phyloP scores from a whole-genome alignment of 1,140 invertebrate species.

The Drosophila neocordata region DNA sequence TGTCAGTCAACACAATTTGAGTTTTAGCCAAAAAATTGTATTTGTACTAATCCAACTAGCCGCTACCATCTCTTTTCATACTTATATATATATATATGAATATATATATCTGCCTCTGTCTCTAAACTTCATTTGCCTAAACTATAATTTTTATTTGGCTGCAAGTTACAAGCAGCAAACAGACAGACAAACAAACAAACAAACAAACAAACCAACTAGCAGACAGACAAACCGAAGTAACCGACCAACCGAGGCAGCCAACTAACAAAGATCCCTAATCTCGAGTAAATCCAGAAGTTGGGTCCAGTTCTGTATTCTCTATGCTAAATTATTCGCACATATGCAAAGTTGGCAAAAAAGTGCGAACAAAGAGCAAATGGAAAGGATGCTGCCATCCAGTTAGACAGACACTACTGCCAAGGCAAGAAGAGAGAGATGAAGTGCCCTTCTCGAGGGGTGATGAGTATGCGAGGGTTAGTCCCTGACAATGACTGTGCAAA shows the following conservation, averaged over 20 bases:
- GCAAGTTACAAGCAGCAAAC: constrained; percentile 33
- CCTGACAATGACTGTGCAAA: constrained; percentile 78
- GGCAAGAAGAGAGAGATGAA: constrained; percentile 13
- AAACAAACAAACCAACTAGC: constrained; percentile 51
- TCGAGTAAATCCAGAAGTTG: constrained; percentile 73
- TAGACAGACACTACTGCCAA: background rate
- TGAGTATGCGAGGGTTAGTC: constrained; percentile 21
- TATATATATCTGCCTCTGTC: constrained; percentile 15
- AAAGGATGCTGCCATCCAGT: constrained; percentile 35
- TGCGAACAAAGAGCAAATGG: constrained; percentile 49
- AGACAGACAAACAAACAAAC: constrained; percentile 42
- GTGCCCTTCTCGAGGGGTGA: constrained; percentile 25
- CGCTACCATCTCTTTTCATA: background rate
- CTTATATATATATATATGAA: background rate
- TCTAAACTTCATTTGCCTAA: constrained; percentile 26
- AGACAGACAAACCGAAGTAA: constrained; percentile 29
- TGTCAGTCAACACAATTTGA: constrained; percentile 21
- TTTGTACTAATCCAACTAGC: constrained; percentile 1
- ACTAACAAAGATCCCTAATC: constrained; percentile 78
- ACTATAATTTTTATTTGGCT: constrained; percentile 74
- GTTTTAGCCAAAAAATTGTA: constrained; percentile 15
- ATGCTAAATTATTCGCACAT: constrained; percentile 78
- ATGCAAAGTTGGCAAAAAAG: constrained; percentile 79
- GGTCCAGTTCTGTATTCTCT: constrained; percentile 29
- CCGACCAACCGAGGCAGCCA: constrained; percentile 43